These are phyloP conservation scores for Spilarctia lutea DNA, from an alignment of 2,888 invertebrate species.

Conservation along the genomic window DNA sequence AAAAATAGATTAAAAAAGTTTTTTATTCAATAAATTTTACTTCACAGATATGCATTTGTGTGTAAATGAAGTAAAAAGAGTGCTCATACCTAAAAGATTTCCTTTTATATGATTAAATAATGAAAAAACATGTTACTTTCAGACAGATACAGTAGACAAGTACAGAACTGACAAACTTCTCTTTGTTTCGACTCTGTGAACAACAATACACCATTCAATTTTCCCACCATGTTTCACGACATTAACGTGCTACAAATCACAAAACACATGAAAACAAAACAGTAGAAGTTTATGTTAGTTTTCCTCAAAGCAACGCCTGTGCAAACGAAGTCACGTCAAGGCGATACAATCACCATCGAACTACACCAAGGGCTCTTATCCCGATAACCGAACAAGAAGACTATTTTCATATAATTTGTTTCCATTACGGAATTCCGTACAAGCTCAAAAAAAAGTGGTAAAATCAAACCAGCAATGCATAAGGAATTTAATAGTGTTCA, in stretches of 20 bases:
- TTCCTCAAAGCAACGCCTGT: constrained; percentile 74
- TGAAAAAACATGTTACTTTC: too few relatives aligned
- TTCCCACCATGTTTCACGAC: constrained; percentile 12
- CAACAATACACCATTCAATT: neutral
- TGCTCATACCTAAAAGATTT: too few relatives aligned
- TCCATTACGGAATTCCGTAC: constrained; percentile 23
- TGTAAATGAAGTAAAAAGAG: too few relatives aligned
- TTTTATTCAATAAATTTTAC: too few relatives aligned
- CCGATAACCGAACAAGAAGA: neutral
- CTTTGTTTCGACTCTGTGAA: neutral
- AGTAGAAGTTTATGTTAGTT: constrained; percentile 82
- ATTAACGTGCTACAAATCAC: constrained; percentile 30
- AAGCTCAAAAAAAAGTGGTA: neutral
- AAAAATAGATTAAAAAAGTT: too few relatives aligned
- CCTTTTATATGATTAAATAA: too few relatives aligned
- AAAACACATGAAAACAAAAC: constrained; percentile 52
- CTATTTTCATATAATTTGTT: neutral
- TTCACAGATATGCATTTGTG: too few relatives aligned
- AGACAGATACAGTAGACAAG: neutral
- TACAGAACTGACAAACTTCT: neutral
- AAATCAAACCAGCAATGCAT: constrained; percentile 53
- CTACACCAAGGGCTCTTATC: constrained; percentile 38
- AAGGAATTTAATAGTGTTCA: constrained; percentile 20
- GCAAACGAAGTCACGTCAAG: constrained; percentile 81
- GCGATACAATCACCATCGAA: constrained; percentile 69